Percentiles rank a stretch among this genome's conserved stretches.
These are phyloP conservation scores for Tenthredo mesomela DNA, from an alignment of 2,888 invertebrate species.

Conservation along the genomic window DNA sequence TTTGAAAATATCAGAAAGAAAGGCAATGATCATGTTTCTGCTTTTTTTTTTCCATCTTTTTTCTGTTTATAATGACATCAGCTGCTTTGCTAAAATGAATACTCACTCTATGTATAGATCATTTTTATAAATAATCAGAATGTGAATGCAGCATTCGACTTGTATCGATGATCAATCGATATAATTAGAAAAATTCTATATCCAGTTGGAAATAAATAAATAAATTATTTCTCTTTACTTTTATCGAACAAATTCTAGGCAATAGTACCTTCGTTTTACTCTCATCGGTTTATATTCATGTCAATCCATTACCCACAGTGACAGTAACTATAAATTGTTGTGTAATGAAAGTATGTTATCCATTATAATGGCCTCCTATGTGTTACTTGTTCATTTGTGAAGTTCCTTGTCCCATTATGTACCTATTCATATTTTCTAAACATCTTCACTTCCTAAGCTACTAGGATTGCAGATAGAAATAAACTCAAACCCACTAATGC, in stretches of 20 bases:
- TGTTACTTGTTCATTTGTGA: background rate
- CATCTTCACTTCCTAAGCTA: background rate
- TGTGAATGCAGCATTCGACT: conserved; percentile 18
- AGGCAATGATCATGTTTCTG: conserved; percentile 61
- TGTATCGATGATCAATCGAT: background rate
- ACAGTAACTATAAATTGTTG: background rate
- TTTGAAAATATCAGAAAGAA: conserved; percentile 74
- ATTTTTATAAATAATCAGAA: background rate
- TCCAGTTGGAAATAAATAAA: background rate
- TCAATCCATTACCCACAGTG: background rate
- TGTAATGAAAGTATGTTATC: background rate
- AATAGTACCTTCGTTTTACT: background rate
- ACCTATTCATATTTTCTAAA: background rate
- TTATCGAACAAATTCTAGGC: background rate
- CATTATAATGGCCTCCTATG: background rate
- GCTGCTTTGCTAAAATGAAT: conserved; percentile 34
- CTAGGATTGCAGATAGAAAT: background rate
- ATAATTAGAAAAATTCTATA: background rate
- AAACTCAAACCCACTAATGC: background rate
- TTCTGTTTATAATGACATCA: conserved; percentile 5
- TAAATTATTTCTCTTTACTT: background rate
- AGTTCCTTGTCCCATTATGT: background rate
- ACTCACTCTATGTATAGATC: background rate
- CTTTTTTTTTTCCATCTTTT: conserved; percentile 6
- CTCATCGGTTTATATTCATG: background rate